Base-by-base conservation (phyloP, 2,888 invertebrate species). In the Drosophila kanekoi region DNA sequence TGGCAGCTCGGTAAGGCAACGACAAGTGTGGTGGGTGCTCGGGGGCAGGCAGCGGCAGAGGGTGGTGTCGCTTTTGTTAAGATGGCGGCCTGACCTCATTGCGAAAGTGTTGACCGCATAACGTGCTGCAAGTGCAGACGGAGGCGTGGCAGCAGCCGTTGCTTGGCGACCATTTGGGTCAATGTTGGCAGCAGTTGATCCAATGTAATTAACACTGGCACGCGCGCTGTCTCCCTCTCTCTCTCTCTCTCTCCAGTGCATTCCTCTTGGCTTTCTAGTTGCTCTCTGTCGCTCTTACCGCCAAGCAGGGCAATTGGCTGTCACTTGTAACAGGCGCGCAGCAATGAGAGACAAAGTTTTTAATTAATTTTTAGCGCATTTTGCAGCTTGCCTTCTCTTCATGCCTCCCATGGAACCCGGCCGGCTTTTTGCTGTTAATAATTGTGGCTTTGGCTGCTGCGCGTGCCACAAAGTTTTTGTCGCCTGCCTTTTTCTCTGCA, bases 291-390 rank as follows among this genome's bases (percentile, higher is more conserved):
- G 72, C 84, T 77, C 61, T 62, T 33, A 61, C 16, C 53, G 52
- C 44, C 47, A 62, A 61, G 51, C 72, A 68, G 74, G 63, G 63
- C 77, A 71, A 73, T 82, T 88, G 76, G 60, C 69, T 77, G 80
- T 76, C 88, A 81, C 83, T 83, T 86, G 79, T 59, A 87, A 49
- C 86, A 89, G 89, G 89, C 79, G 77, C 66, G 10, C 89, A 89
- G 87, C 56, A 69, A 43, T 23, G 23, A 59, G 38, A 53, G 47
- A 41, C 48, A 69, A 82, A 81, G 74, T 74, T 78, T 86, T 84
- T 89, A 89, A 89, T 89, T 89, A 89, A 89, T 79, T 87, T 87
- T 84, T 72, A 60, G 66, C 74, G 71, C 64, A 64, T 52, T 52
- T 16, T 51, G 40, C 57, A 49, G 53, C 52, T 53, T 32, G 57